Evolutionary conservation across 2,888 invertebrate genomes (phyloP).

Genomic region (Polydesmus complanatus): DNA sequence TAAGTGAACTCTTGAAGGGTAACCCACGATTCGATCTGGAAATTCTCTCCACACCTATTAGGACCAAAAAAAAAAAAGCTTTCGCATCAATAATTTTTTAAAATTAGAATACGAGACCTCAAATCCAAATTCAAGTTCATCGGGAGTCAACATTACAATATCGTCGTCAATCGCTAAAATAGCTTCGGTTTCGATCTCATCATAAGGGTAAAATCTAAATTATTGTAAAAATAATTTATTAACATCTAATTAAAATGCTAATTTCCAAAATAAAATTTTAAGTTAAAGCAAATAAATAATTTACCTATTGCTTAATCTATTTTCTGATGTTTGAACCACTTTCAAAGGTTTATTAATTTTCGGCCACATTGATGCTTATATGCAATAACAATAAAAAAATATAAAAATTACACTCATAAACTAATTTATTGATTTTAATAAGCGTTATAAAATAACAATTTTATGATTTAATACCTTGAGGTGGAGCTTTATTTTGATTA

Average conservation of each 20-base stretch:
- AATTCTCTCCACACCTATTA: slow-evolving; percentile 96
- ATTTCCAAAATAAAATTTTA: neutral
- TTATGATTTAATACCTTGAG: slow-evolving; percentile 45
- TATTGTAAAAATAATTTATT: slow-evolving; percentile 3
- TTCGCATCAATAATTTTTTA: neutral
- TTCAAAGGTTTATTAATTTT: slow-evolving; percentile 75
- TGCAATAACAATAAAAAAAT: neutral
- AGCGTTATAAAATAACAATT: neutral
- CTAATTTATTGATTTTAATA: neutral
- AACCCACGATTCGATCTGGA: slow-evolving; percentile 89
- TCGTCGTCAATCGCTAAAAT: slow-evolving; percentile 91
- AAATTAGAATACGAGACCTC: too few relatives aligned
- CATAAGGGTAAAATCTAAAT: slow-evolving; percentile 67
- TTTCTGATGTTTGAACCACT: slow-evolving; percentile 76
- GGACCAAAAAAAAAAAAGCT: slow-evolving; percentile 1
- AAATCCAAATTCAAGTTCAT: slow-evolving; percentile 90
- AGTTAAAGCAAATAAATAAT: neutral
- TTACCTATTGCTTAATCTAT: slow-evolving; percentile 68
- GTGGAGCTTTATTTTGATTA: slow-evolving; percentile 80
- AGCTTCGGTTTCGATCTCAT: slow-evolving; percentile 92
- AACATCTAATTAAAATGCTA: neutral
- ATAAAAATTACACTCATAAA: neutral
- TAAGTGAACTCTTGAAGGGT: slow-evolving; percentile 83
- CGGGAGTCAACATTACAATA: slow-evolving; percentile 85
- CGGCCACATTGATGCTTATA: slow-evolving; percentile 72